phyloP scores from a whole-genome alignment of 2,888 invertebrate genomes.

The Trichacis sp. region DNA sequence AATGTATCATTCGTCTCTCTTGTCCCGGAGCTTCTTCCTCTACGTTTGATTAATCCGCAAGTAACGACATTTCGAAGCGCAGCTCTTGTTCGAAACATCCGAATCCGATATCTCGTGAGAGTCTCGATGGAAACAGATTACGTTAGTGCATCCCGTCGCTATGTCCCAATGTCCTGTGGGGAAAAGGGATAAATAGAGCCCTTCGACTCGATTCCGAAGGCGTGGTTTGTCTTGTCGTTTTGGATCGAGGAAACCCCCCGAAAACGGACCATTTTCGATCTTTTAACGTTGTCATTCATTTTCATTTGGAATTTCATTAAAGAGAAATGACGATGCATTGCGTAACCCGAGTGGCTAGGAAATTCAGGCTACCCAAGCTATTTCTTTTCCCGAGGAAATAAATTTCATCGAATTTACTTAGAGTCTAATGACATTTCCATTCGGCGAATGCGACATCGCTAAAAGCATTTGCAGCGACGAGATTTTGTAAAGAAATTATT shows the following conservation, averaged over 20 bases:
- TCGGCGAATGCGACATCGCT: no score
- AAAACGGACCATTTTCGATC: neutral
- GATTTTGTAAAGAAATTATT: no score
- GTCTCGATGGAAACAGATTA: slow-evolving; percentile 39
- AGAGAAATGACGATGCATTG: slow-evolving; percentile 7
- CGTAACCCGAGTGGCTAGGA: neutral
- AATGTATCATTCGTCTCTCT: neutral
- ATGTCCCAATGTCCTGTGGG: slow-evolving; percentile 21
- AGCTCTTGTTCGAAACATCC: slow-evolving; percentile 38
- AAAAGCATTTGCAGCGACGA: no score
- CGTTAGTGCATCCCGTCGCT: slow-evolving; percentile 37
- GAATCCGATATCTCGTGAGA: slow-evolving; percentile 41
- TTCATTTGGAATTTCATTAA: slow-evolving; percentile 18
- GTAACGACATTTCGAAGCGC: slow-evolving; percentile 36
- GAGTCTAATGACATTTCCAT: neutral
- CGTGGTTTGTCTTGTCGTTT: slow-evolving; percentile 23
- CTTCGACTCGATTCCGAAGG: slow-evolving; percentile 22
- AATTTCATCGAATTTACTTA: neutral
- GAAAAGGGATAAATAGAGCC: slow-evolving; percentile 30
- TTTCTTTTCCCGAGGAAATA: neutral
- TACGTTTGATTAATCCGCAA: slow-evolving; percentile 38
- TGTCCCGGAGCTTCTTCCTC: neutral
- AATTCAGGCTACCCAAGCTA: neutral
- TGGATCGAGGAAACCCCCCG: slow-evolving; percentile 15
- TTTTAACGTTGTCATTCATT: neutral